Evolutionary conservation across 2,797 vertebrate genomes (phyloP), one percentile per base, ranked within the genome.

Genomic region (Spondyliosoma cantharus): DNA sequence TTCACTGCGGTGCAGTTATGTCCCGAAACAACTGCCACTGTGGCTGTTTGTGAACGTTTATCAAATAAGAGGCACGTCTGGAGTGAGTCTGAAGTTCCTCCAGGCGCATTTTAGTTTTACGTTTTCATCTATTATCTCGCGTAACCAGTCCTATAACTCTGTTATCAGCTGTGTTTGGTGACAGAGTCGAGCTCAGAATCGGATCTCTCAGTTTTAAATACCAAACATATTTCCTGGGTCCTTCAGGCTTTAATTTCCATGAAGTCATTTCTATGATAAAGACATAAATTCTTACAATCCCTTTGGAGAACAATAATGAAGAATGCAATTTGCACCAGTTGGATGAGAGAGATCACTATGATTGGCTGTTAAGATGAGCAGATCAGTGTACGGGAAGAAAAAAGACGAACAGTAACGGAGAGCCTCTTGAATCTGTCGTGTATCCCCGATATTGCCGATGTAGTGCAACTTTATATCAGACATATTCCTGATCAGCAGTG

Each of bases 121-220:
- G 16, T 19, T 12, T 32, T 58, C 49, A 14, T 24, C 50, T 22
- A 43, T 52, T 32, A 53, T 15, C 16, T 53, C 53, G 3, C 29
- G 49, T 43, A 58, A 64, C 64, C 20, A 46, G 15, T 8, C 15
- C 11, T 52, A 58, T 45, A 19, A 22, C 19, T 59, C 17, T 49
- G 17, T 66, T 46, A 5, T 61, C n/a, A 25, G 63, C 57, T 61
- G 64, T 61, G 58, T 76, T 48, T 22, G 32, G 32, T 71, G 46
- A 59, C 46, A 11, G 42, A 62, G 71, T 25, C 27, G 49, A 37
- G 37, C 42, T 54, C 54, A n/a, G n/a, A 56, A 20, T 65, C 25
- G 16, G 19, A 24, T 14, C 24, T 32, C 46, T 66, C 12, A 19
- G 48, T 60, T 46, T 56, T 14, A 16, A 56, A 61, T 60, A 17